Evolutionary conservation across 2,113 vertebrate species (phyloP), one percentile per base, ranked within the genome.

Genomic region (Ranitomeya imitator): DNA sequence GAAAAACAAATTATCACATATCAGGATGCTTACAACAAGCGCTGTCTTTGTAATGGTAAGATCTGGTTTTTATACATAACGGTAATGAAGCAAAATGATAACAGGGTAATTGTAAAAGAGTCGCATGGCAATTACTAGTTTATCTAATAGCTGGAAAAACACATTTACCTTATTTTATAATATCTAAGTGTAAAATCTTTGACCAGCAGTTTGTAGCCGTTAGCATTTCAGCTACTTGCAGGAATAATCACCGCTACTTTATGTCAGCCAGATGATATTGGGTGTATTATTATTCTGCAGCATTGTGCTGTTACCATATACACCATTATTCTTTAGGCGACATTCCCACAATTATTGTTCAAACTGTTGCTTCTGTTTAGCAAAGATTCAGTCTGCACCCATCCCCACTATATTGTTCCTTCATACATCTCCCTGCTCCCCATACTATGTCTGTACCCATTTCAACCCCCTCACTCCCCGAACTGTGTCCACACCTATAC

Each of bases 1-100:
- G 51, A 57, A 84, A 83, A 84, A 54, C 63, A 67, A 67, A 69
- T 83, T 51, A 84, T 84, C 37, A 16, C 7, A 55, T 65, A 55
- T 69, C 13, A 16, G 51, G 55, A 71, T 54, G 21, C 82, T 26
- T 26, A 18, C 45, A 55, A 84, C 6, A 84, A 71, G 19, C 21
- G 8, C 21, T 18, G 82, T 7, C 82, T 84, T 69, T 84, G 63
- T 69, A 45, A 71, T 84, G 52, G 82, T 8, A 63, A 26, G 71
- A 84, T 84, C 82, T 55, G 37, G 13, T 54, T 69, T 71, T 67
- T 51, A 26, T 55, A 83, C 19, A 51, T 51, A 63, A 6, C 19
- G 8, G 37, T 37, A 1, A n/a, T 12, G 65, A 45, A 52, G 10
- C 37, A 69, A 12, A 83, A 54, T 51, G 19, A 52, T 67, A 83